Base-by-base conservation (phyloP, 2,113 vertebrate genomes). In the Geothlypis trichas region DNA sequence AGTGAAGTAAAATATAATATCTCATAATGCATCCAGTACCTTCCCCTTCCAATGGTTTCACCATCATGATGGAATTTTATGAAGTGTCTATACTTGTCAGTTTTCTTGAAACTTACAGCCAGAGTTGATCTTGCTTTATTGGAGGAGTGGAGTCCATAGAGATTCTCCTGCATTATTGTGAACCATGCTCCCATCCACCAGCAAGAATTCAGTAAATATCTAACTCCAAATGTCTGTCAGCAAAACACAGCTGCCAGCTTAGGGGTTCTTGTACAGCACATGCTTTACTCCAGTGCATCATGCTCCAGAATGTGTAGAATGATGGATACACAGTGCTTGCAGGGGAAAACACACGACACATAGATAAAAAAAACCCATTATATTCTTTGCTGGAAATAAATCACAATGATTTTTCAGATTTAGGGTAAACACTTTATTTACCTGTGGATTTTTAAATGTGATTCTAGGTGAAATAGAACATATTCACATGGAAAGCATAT, bases 171-270 rank as follows among this genome's bases (percentile, higher is more conserved):
- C 9, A 51, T 33, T 58, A 21, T 59, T 80, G 42, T 12, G 42
- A 66, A 26, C 28, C 12, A 15, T 94, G 52, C 19, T 87, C 8
- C 17, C 24, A 39, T 66, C 30, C 24, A 44, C 27, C 9, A 41
- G n/a, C 62, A 27, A 63, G 23, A 90, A n/a, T 37, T 42, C 0
- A 0, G 52, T 15, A 57, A 57, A 33, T 3, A 55, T 49, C 28
- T 74, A 1, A 67, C 35, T 89, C 24, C 59, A 33, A 72, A 63
- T 15, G 12, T 74, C 61, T 49, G 18, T 42, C 59, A 78, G 44
- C 23, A 80, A 58, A 85, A 59, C 28, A 52, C 2, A 69, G 13
- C 47, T 68, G 21, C 57, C 72, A 51, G 7, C 39, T 72, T 22
- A 74, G 39, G 24, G 11, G 9, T 12, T 66, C 4, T 74, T 61